Evolutionary conservation across 1,140 invertebrate genomes (phyloP).

Genomic region (Drosophila baimaii): DNA sequence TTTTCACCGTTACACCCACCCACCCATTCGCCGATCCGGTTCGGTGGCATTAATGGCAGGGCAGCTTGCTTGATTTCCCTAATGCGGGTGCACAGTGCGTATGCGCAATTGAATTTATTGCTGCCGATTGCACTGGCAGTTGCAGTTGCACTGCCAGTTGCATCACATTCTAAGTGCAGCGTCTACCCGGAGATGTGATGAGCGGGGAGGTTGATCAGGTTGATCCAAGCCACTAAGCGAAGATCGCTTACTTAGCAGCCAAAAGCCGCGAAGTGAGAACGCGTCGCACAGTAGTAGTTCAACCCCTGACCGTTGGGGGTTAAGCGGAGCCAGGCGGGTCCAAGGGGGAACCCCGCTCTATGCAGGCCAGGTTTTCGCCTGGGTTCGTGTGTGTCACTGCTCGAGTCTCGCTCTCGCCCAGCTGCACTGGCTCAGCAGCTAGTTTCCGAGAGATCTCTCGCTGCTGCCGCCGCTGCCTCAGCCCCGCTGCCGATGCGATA

Average conservation of each 20-base stretch:
- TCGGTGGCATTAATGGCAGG: conserved; percentile 23
- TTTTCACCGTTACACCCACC: conserved; percentile 18
- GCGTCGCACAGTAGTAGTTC: conserved; percentile 41
- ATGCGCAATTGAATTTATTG: conserved; percentile 42
- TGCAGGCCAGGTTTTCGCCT: conserved; percentile 6
- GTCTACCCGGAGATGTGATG: background rate
- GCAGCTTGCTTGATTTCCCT: conserved; percentile 12
- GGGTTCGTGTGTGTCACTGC: conserved; percentile 28
- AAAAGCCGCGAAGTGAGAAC: conserved; percentile 67
- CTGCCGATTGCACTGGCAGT: background rate
- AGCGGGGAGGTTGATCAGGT: background rate
- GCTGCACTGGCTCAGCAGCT: conserved; percentile 30
- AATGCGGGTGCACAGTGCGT: conserved; percentile 21
- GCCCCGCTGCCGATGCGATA: conserved; percentile 28
- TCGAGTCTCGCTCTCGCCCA: conserved; percentile 26
- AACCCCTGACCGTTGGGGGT: conserved; percentile 61
- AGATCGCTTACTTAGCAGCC: conserved; percentile 56
- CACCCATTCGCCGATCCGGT: conserved; percentile 9
- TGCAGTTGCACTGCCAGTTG: conserved; percentile 23
- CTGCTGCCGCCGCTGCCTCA: conserved; percentile 28
- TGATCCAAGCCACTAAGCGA: background rate
- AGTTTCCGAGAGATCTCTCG: conserved; percentile 46
- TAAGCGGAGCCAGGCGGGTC: background rate
- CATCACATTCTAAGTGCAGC: conserved; percentile 34
- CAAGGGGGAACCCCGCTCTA: conserved; percentile 3